These are phyloP conservation scores for Acanthopleura granulata DNA, from an alignment of 2,888 invertebrate genomes.

Conservation along the genomic window DNA sequence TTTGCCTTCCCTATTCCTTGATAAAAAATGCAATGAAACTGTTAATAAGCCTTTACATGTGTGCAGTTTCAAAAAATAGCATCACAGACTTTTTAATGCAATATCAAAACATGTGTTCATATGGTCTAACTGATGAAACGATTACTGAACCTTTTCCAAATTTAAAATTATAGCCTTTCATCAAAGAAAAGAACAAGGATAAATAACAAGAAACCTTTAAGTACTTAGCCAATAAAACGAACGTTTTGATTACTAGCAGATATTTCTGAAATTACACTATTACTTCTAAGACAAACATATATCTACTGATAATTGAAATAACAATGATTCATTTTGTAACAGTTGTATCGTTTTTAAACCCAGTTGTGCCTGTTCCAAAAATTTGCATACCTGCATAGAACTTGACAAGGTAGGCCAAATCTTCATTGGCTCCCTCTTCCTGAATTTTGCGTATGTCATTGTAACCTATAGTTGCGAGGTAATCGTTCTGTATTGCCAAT, in stretches of 20 bases:
- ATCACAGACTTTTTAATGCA: neutral
- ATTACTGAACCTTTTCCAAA: too few relatives aligned
- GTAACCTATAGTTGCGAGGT: slow-evolving; percentile 67
- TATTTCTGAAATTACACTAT: neutral
- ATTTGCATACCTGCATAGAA: slow-evolving; percentile 67
- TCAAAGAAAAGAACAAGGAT: too few relatives aligned
- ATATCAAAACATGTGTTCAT: too few relatives aligned
- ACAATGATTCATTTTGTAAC: too few relatives aligned
- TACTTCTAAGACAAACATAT: too few relatives aligned
- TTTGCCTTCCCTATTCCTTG: too few relatives aligned
- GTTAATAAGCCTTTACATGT: neutral
- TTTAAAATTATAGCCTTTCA: too few relatives aligned
- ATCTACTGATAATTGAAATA: too few relatives aligned
- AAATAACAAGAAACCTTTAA: too few relatives aligned
- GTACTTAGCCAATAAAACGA: too few relatives aligned
- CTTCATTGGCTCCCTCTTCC: slow-evolving; percentile 63
- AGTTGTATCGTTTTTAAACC: neutral
- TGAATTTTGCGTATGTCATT: slow-evolving; percentile 63
- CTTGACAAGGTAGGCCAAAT: slow-evolving; percentile 66
- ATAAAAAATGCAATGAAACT: neutral
- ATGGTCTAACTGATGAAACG: too few relatives aligned
- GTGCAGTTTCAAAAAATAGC: neutral
- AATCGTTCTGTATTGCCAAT: slow-evolving; percentile 69
- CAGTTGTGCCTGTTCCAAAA: neutral
- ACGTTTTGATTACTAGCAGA: too few relatives aligned